phyloP scores from a whole-genome alignment of 2,113 vertebrate genomes.

The Dicrurus megarhynchus region DNA sequence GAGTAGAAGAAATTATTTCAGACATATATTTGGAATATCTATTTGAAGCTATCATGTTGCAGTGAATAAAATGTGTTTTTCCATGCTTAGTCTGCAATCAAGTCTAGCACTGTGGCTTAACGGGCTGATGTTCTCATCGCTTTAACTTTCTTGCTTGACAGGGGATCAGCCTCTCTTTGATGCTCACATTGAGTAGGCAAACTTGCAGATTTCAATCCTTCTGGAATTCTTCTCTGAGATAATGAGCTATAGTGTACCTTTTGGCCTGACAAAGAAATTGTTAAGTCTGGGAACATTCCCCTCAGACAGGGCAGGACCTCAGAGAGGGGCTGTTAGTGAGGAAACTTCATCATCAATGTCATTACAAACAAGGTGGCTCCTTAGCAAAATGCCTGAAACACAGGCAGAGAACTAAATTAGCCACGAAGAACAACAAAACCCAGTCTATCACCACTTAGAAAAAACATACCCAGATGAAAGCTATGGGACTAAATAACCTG shows the following conservation, averaged over 20 bases:
- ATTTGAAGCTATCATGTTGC: not conserved
- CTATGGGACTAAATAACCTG: not conserved
- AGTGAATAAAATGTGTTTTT: not conserved
- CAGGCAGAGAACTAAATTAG: conserved; percentile 30
- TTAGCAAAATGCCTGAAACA: conserved; percentile 16
- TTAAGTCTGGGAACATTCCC: not conserved
- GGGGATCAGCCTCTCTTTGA: not conserved
- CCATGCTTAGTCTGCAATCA: not conserved
- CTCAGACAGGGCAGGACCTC: not conserved
- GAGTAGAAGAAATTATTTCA: not conserved
- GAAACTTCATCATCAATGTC: not conserved
- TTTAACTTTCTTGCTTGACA: not conserved
- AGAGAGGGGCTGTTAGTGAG: not conserved
- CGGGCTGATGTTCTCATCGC: not conserved
- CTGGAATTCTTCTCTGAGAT: not conserved
- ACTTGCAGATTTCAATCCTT: not conserved
- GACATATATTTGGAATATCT: not conserved
- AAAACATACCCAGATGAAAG: not conserved
- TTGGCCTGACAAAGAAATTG: not conserved
- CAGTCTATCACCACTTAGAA: not conserved
- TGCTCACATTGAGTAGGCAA: not conserved
- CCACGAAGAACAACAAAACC: not conserved
- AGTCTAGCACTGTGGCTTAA: not conserved
- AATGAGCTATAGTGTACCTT: not conserved
- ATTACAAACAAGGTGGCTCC: not conserved